Evolutionary conservation across 2,888 invertebrate genomes (phyloP).

Genomic region (Ophion ellenae): DNA sequence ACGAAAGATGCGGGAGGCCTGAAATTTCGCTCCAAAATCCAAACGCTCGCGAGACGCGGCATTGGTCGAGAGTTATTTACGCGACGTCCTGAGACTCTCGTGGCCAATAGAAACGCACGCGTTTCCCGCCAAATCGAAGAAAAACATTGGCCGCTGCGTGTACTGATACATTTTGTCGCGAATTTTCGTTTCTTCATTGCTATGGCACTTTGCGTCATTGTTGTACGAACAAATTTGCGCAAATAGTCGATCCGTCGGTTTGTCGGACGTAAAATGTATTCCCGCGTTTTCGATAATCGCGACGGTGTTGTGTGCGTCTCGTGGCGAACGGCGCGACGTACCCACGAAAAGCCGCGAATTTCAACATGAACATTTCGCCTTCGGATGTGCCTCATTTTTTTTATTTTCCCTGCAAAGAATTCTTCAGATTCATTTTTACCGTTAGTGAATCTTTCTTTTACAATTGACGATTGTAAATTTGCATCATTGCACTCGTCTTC

Average conservation of each 20-base stretch:
- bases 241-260: not conserved
- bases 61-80: slow-evolving; percentile 48
- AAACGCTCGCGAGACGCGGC: not conserved
- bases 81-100: not conserved
- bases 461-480: no score
- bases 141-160: not conserved
- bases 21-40: slow-evolving; percentile 48
- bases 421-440: no score
- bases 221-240: slow-evolving; percentile 1
- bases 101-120: slow-evolving; percentile 19
- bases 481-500: no score
- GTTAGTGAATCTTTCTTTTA: no score
- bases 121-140: slow-evolving; percentile 59
- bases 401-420: not conserved
- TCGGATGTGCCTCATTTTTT: not conserved
- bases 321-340: slow-evolving; percentile 11
- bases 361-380: not conserved
- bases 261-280: slow-evolving; percentile 5
- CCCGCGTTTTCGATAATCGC: slow-evolving; percentile 49
- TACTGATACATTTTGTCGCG: slow-evolving; percentile 18
- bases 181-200: not conserved
- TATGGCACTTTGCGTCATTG: not conserved
- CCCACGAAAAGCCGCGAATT: not conserved
- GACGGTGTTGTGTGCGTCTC: not conserved
- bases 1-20: not conserved